These are phyloP conservation scores for Centroberyx gerrardi DNA, from an alignment of 2,797 vertebrate species.

Conservation along the genomic window DNA sequence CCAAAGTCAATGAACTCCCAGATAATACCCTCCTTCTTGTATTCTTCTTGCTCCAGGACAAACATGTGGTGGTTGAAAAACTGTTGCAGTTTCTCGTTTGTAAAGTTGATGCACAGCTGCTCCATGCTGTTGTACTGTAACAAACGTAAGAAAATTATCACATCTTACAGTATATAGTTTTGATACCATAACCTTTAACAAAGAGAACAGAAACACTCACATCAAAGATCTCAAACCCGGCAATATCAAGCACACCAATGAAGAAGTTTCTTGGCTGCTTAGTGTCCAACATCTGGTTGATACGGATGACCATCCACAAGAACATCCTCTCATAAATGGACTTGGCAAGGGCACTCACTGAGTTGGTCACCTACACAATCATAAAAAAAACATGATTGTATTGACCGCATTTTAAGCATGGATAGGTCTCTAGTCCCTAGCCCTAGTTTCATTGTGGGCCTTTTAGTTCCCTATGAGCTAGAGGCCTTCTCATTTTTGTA, in stretches of 20 bases:
- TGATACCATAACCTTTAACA: too few species aligned
- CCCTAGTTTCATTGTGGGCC: too few species aligned
- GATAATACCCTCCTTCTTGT: too few species aligned
- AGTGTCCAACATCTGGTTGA: conserved; percentile 87
- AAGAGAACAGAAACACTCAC: conserved; percentile 30
- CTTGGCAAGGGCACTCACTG: conserved; percentile 84
- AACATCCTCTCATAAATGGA: conserved; percentile 88
- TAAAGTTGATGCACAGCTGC: conserved; percentile 94
- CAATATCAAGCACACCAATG: conserved; percentile 87
- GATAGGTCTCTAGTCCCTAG: too few species aligned
- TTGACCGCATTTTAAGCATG: too few species aligned
- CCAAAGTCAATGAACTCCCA: too few species aligned
- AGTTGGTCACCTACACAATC: conserved; percentile 82
- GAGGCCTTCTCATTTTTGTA: too few species aligned
- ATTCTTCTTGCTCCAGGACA: too few species aligned
- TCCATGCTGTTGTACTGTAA: conserved; percentile 60
- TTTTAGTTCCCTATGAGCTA: too few species aligned
- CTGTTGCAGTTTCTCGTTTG: conserved; percentile 93
- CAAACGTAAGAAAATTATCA: too few species aligned
- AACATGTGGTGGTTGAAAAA: conserved; percentile 63
- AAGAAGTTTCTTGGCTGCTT: conserved; percentile 86
- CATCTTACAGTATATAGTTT: too few species aligned
- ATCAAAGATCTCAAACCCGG: conserved; percentile 89
- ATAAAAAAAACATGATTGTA: neutral
- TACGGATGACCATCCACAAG: conserved; percentile 47